phyloP scores from a whole-genome alignment of 2,888 invertebrate species.

The Euplexia lucipara region DNA sequence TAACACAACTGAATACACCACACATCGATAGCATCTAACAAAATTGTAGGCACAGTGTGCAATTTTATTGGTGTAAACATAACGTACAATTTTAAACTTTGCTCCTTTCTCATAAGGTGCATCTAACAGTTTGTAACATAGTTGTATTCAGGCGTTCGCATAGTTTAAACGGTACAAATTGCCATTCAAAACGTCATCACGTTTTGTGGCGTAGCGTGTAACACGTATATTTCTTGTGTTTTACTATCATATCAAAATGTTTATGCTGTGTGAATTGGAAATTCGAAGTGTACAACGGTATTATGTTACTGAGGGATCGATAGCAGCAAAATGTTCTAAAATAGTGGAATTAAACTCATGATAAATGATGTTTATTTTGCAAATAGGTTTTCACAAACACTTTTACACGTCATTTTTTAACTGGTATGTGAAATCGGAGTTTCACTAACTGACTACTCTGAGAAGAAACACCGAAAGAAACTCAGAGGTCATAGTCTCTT shows the following conservation, averaged over 20 bases:
- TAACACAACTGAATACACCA: conserved; percentile 43
- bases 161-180: conserved; percentile 79
- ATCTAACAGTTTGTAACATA: conserved; percentile 57
- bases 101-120: conserved; percentile 57
- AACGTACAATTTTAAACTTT: conserved; percentile 65
- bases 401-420: no score
- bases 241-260: conserved; percentile 73
- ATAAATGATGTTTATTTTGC: no score
- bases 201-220: conserved; percentile 74
- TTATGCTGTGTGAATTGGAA: conserved; percentile 68
- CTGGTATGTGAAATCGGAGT: no score
- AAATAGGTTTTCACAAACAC: no score
- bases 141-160: conserved; percentile 67
- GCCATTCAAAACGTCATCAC: conserved; percentile 79
- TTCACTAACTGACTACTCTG: no score
- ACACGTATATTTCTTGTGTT: conserved; percentile 68
- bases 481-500: no score
- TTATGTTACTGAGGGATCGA: conserved; percentile 26
- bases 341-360: neutral
- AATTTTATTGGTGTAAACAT: conserved; percentile 64
- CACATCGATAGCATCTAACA: conserved; percentile 26
- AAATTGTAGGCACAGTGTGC: conserved; percentile 51
- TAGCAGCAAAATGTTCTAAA: neutral
- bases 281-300: conserved; percentile 40
- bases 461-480: no score